A percentile compares a stretch with the other conserved stretches of the same genome.
These are phyloP conservation scores for Sthenelais limicola DNA, from an alignment of 2,888 invertebrate genomes.

Conservation along the genomic window DNA sequence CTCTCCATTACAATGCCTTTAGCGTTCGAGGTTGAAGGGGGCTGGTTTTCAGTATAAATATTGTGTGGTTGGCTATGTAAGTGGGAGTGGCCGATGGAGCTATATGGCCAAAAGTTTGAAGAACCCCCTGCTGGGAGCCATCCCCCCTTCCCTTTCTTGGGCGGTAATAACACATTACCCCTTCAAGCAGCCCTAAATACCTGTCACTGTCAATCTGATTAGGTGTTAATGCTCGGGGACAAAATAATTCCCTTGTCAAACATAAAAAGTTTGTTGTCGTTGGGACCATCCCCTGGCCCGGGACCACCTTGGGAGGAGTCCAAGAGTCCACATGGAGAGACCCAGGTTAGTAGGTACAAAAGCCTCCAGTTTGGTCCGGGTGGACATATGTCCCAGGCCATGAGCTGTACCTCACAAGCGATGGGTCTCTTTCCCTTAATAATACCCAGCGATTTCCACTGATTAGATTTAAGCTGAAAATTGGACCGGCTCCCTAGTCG, in stretches of 20 bases:
- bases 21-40: neutral
- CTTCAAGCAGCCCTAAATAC: conserved; percentile 5
- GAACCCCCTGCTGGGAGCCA: conserved; percentile 15
- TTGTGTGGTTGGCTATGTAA: conserved; percentile 2
- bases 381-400: too few relatives aligned
- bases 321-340: too few relatives aligned
- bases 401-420: too few relatives aligned
- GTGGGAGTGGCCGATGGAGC: conserved; percentile 16
- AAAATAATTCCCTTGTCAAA: conserved; percentile 40
- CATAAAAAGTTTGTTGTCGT: conserved; percentile 35
- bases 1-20: neutral
- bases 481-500: conserved; percentile 32
- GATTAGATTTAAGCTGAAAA: conserved; percentile 37
- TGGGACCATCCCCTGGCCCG: neutral
- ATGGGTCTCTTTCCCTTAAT: too few relatives aligned
- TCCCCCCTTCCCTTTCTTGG: too few relatives aligned
- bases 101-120: neutral
- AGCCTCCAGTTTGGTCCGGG: too few relatives aligned
- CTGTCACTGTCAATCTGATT: conserved; percentile 39
- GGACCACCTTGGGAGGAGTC: conserved; percentile 22
- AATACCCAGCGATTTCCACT: conserved; percentile 33
- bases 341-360: too few relatives aligned
- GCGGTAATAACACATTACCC: conserved; percentile 4
- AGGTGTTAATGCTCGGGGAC: conserved; percentile 31
- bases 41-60: conserved; percentile 27